Percentiles rank a stretch among this genome's conserved stretches.
These are phyloP conservation scores for Halyomorpha halys DNA, from an alignment of 1,140 invertebrate species.

Conservation along the genomic window DNA sequence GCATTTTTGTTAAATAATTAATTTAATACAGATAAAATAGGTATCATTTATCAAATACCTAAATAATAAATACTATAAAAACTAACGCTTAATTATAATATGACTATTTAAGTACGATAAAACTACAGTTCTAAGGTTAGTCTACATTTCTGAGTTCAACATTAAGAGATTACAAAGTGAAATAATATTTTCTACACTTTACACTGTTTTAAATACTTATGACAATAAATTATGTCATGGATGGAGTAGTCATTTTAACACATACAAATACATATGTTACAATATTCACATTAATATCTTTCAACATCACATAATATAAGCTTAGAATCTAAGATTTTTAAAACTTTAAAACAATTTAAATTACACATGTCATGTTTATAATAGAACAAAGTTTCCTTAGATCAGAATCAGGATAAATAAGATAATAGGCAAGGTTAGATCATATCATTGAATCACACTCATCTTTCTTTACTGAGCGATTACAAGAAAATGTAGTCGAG, in stretches of 20 bases:
- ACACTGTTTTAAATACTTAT: neutral
- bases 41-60: no score
- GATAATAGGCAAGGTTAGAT: neutral
- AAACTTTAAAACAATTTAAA: neutral
- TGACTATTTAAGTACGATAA: no score
- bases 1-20: no score
- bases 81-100: no score
- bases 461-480: constrained; percentile 11
- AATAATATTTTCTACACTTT: no score
- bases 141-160: no score
- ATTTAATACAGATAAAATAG: no score
- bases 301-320: no score
- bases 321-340: neutral
- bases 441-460: constrained; percentile 21
- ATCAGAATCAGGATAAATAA: neutral
- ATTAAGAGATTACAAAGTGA: no score
- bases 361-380: neutral
- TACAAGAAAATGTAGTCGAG: constrained; percentile 19
- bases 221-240: neutral
- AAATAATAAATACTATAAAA: no score
- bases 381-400: neutral
- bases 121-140: no score
- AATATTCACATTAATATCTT: neutral
- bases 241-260: constrained; percentile 4
- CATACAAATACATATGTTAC: constrained; percentile 1